These are phyloP conservation scores for Meloidogyne exigua DNA, from an alignment of 1,140 invertebrate genomes.

Conservation along the genomic window DNA sequence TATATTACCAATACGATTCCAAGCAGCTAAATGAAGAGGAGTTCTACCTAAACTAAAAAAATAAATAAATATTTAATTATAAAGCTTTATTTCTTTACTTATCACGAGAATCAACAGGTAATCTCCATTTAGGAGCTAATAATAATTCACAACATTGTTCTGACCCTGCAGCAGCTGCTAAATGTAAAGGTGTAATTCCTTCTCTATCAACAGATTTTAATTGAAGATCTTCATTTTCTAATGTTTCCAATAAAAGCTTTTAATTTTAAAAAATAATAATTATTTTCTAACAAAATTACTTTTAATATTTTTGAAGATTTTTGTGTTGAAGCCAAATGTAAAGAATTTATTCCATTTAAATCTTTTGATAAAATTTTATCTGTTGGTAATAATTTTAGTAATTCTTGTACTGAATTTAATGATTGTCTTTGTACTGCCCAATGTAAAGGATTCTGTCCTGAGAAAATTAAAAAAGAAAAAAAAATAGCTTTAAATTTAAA, in stretches of 20 bases:
- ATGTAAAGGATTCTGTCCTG: slow-evolving; percentile 33
- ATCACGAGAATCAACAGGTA: slow-evolving; percentile 43
- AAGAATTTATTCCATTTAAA: slow-evolving; percentile 34
- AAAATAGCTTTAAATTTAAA: too few species aligned
- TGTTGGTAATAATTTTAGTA: slow-evolving; percentile 16
- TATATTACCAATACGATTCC: slow-evolving; percentile 14
- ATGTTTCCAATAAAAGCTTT: slow-evolving; percentile 30
- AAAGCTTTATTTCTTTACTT: neutral
- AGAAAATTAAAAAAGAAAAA: too few species aligned
- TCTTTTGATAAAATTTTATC: slow-evolving; percentile 26
- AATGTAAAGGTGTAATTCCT: slow-evolving; percentile 38
- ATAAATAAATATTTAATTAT: neutral
- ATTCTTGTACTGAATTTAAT: slow-evolving; percentile 25
- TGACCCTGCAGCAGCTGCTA: slow-evolving; percentile 46
- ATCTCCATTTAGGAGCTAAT: slow-evolving; percentile 26
- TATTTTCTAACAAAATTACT: slow-evolving; percentile 23
- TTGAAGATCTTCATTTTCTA: slow-evolving; percentile 21
- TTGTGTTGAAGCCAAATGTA: slow-evolving; percentile 43
- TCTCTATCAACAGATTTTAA: slow-evolving; percentile 16
- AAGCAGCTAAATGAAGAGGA: slow-evolving; percentile 44
- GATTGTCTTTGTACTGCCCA: slow-evolving; percentile 40
- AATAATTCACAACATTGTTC: slow-evolving; percentile 32
- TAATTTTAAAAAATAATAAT: neutral
- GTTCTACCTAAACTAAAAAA: slow-evolving; percentile 38
- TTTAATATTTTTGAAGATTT: slow-evolving; percentile 37